Evolutionary conservation across 2,113 vertebrate species (phyloP).

Genomic region (Plestiodon gilberti): DNA sequence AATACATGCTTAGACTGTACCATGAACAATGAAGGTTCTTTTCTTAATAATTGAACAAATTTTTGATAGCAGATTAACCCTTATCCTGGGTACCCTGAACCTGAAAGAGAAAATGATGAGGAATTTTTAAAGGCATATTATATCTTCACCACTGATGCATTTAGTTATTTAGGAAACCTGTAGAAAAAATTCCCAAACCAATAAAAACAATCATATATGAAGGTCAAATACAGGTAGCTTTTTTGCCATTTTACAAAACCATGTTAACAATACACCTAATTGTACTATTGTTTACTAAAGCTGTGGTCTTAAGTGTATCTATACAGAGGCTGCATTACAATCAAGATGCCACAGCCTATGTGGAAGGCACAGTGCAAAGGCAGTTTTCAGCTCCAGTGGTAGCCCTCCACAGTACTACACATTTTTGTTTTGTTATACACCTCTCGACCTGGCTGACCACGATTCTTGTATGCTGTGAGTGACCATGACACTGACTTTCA

Average conservation of each 20-base stretch:
- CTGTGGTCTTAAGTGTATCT: background rate
- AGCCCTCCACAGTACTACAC: background rate
- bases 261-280: background rate
- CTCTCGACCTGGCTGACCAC: background rate
- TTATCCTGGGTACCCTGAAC: constrained; percentile 62
- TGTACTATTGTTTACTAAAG: background rate
- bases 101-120: constrained; percentile 67
- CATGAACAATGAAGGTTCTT: constrained; percentile 80
- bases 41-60: constrained; percentile 71
- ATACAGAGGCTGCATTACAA: background rate
- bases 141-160: background rate
- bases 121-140: constrained; percentile 22
- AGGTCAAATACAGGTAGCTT: background rate
- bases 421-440: no score
- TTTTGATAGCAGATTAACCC: constrained; percentile 63
- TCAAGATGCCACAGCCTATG: background rate
- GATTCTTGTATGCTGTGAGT: background rate
- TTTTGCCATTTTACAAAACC: background rate
- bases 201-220: no score
- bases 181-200: background rate
- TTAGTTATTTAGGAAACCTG: background rate
- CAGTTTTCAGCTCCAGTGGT: background rate
- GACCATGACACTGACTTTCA: background rate
- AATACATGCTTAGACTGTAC: constrained; percentile 65
- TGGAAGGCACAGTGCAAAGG: no score